A percentile compares a stretch with the other conserved stretches of the same genome.
phyloP scores from a whole-genome alignment of 2,113 vertebrate species.

The Anthoscopus minutus region DNA sequence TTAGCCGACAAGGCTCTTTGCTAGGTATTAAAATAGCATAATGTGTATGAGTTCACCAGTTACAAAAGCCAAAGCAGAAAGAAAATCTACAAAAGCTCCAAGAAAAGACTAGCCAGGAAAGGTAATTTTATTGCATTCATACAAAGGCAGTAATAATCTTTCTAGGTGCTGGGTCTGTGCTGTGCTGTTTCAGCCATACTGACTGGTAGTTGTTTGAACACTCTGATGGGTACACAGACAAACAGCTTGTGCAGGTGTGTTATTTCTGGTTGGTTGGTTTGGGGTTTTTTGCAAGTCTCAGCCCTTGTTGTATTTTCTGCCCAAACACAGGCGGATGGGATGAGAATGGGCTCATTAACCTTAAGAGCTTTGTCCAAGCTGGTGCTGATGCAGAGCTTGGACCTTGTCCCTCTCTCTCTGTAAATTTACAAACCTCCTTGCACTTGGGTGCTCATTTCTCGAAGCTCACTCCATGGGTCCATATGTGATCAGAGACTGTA shows the following conservation, averaged over 20 bases:
- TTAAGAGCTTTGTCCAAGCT: neutral
- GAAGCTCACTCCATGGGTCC: neutral
- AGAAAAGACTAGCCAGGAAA: neutral
- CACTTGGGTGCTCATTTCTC: neutral
- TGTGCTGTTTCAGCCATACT: neutral
- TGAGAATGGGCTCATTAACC: neutral
- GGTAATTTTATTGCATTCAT: neutral
- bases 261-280: neutral
- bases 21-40: constrained; percentile 53
- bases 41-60: constrained; percentile 22
- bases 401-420: neutral
- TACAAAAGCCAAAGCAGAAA: constrained; percentile 10
- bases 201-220: neutral
- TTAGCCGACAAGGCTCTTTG: constrained; percentile 52
- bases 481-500: neutral
- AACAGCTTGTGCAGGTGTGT: neutral
- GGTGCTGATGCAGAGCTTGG: neutral
- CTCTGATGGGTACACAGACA: neutral
- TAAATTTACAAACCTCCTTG: neutral
- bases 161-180: neutral
- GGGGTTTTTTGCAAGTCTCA: neutral
- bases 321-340: neutral
- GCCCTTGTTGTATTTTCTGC: neutral
- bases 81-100: neutral
- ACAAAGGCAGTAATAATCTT: neutral